These are phyloP conservation scores for Salticus scenicus DNA, from an alignment of 2,888 invertebrate species.

Conservation along the genomic window DNA sequence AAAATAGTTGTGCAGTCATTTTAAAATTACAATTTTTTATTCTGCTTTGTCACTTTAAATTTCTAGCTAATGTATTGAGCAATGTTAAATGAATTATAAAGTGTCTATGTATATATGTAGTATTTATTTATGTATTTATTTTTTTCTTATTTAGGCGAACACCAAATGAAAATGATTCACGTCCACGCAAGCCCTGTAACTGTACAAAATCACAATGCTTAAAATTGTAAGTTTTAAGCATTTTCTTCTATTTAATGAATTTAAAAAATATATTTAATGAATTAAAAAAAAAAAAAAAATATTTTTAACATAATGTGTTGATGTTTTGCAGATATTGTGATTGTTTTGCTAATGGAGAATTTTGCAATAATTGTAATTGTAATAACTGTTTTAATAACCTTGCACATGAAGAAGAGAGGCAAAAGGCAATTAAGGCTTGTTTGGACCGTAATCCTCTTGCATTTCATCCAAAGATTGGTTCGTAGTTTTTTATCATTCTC, in stretches of 20 bases:
- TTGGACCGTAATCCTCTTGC: conserved; percentile 98
- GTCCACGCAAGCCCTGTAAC: conserved; percentile 89
- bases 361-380: conserved; percentile 98
- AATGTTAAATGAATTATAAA: too few species aligned
- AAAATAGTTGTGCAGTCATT: too few species aligned
- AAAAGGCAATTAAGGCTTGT: conserved; percentile 92
- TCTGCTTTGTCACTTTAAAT: too few species aligned
- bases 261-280: background rate
- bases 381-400: conserved; percentile 97
- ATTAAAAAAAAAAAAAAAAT: background rate
- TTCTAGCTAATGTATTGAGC: too few species aligned
- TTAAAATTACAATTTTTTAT: too few species aligned
- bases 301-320: background rate
- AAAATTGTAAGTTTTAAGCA: conserved; percentile 83
- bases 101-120: too few species aligned
- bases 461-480: conserved; percentile 98
- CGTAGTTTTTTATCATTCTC: conserved; percentile 73
- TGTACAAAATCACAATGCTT: conserved; percentile 99
- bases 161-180: conserved; percentile 43
- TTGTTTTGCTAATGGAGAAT: conserved; percentile 99
- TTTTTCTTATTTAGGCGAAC: conserved; percentile 31
- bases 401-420: conserved; percentile 94
- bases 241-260: background rate
- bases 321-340: conserved; percentile 86
- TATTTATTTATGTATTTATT: too few species aligned